Percentiles rank a stretch among this genome's conserved stretches.
Conservation (phyloP, 2,888 invertebrate genomes). For the Drosophila merina region DNA sequence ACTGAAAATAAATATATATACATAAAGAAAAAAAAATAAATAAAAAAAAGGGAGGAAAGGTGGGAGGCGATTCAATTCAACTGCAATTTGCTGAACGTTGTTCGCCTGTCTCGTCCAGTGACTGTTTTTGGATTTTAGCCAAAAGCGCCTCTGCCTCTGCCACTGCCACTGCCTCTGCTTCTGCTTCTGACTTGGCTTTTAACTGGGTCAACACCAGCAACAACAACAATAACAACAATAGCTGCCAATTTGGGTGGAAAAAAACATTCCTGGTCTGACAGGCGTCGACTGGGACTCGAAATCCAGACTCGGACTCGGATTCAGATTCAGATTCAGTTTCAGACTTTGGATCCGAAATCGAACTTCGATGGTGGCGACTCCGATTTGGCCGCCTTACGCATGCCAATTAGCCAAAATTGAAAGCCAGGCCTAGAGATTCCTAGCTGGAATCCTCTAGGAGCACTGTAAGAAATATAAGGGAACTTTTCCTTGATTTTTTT, state of each 20-base stretch:
- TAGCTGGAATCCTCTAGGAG: neutral
- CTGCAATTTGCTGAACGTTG: conserved; percentile 51
- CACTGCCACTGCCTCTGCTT: neutral
- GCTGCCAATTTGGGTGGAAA: conserved; percentile 75
- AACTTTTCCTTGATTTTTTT: neutral
- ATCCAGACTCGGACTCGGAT: conserved; percentile 3
- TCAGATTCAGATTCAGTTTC: conserved; percentile 23
- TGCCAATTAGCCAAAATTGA: conserved; percentile 64
- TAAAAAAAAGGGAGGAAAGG: conserved; percentile 20
- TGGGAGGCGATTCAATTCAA: conserved; percentile 27
- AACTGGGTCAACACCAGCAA: conserved; percentile 62
- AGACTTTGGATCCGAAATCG: conserved; percentile 14
- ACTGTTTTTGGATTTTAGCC: conserved; percentile 74
- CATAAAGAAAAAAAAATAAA: neutral
- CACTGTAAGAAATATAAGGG: neutral
- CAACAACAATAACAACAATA: conserved; percentile 57
- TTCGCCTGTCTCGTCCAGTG: conserved; percentile 48
- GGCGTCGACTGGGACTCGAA: conserved; percentile 59
- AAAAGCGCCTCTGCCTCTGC: conserved; percentile 58
- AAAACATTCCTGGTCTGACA: conserved; percentile 73
- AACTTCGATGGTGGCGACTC: conserved; percentile 38
- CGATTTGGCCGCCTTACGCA: conserved; percentile 55
- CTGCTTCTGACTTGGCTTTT: conserved; percentile 61
- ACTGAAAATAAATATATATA: conserved; percentile 6
- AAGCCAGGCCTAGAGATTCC: conserved; percentile 8